These are phyloP conservation scores for Taphrorychus bicolor DNA, from an alignment of 2,888 invertebrate species.

Conservation along the genomic window DNA sequence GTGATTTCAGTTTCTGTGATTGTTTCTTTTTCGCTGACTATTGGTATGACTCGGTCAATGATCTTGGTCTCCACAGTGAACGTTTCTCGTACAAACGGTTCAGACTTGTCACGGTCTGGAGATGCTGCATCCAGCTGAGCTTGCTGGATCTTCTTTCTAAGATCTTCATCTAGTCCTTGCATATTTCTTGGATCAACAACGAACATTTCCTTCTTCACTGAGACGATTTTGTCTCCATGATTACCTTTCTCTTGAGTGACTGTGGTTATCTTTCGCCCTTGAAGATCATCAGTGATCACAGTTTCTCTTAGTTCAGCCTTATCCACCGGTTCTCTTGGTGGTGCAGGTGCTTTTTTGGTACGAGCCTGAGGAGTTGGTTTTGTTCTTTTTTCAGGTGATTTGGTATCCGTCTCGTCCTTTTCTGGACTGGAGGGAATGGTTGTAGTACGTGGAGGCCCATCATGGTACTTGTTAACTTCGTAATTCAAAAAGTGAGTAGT, in stretches of 20 bases:
- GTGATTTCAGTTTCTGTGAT: conserved; percentile 35
- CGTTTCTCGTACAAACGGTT: conserved; percentile 37
- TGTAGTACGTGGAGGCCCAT: too few relatives aligned
- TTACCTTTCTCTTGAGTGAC: conserved; percentile 41
- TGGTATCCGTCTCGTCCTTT: neutral
- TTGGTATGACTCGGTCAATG: conserved; percentile 37
- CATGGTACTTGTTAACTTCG: conserved; percentile 52
- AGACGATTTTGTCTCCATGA: conserved; percentile 42
- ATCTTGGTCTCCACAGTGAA: conserved; percentile 39
- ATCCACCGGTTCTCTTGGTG: conserved; percentile 14
- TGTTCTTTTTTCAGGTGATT: neutral
- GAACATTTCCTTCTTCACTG: conserved; percentile 43
- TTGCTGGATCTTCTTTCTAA: conserved; percentile 30
- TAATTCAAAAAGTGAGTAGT: conserved; percentile 44
- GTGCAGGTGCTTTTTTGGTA: conserved; percentile 6
- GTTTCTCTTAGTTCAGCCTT: conserved; percentile 35
- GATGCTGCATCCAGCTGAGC: conserved; percentile 33
- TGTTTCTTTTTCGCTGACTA: conserved; percentile 32
- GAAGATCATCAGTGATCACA: conserved; percentile 34
- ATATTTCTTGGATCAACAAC: conserved; percentile 38
- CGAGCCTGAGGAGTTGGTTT: neutral
- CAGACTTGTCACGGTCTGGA: conserved; percentile 26
- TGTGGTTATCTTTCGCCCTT: conserved; percentile 37
- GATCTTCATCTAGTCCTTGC: conserved; percentile 38
- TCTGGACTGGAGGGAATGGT: conserved; percentile 6